Conservation (phyloP, 1,140 invertebrate genomes). For the Meloidogyne floridensis region DNA sequence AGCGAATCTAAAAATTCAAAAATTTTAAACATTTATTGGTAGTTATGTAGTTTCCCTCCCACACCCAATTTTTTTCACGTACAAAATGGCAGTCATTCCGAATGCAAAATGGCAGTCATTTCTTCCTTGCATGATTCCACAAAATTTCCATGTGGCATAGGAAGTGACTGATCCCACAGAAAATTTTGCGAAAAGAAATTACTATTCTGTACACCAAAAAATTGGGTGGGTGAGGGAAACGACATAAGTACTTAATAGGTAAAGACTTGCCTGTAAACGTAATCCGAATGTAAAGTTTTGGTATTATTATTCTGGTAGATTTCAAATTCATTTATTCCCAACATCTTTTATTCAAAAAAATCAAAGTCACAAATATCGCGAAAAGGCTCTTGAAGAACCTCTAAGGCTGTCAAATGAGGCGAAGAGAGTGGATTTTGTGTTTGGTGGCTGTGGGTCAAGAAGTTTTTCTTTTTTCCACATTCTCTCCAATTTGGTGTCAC, state of each 20-base stretch:
- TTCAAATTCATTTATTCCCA: conserved; percentile 53
- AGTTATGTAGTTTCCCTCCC: background rate
- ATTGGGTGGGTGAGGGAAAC: too few species aligned
- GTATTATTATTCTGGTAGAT: conserved; percentile 54
- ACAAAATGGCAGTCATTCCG: too few species aligned
- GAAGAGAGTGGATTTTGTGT: background rate
- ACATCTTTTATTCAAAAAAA: background rate
- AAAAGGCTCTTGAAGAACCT: background rate
- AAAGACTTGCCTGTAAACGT: conserved; percentile 54
- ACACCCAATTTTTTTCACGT: too few species aligned
- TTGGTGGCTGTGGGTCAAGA: conserved; percentile 4
- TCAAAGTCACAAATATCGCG: background rate
- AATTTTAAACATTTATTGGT: conserved; percentile 5
- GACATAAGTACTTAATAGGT: too few species aligned
- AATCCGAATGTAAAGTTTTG: conserved; percentile 47
- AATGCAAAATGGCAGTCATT: too few species aligned
- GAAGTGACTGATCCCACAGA: too few species aligned
- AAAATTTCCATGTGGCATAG: too few species aligned
- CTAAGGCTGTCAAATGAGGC: conserved; percentile 1
- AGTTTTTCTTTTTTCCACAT: background rate
- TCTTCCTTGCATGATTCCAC: too few species aligned
- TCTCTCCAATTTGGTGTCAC: background rate
- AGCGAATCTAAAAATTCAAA: conserved; percentile 40
- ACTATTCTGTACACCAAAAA: too few species aligned
- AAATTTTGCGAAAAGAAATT: too few species aligned